Base-by-base conservation (phyloP, 2,797 vertebrate genomes). In the Aldrovandia affinis region DNA sequence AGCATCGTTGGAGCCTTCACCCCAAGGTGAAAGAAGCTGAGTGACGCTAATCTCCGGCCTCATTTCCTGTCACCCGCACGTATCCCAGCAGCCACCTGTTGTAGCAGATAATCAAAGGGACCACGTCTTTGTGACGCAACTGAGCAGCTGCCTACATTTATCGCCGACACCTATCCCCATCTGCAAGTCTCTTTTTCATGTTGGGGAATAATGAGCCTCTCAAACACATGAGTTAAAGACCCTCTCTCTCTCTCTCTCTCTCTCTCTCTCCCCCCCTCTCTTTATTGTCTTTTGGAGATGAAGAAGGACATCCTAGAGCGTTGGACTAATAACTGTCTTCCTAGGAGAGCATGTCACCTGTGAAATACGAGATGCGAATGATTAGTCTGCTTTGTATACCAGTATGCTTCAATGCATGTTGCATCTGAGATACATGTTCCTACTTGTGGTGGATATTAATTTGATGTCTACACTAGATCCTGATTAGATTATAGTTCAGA, bases 11-110 rank as follows among this genome's bases (percentile, higher is more conserved):
- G 9, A 73, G 70, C 55, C 57, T 79, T 65, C 52, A 82, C 75
- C 81, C 55, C 33, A 33, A 33, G 83, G 82, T 78, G 81, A 86
- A 59, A 44, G 39, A 55, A 55, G 44, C 20, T 30, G 30, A 80
- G 68, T 36, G 80, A 44, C 65, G 80, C 85, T 80, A 85, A 88
- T 83, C 83, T 85, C 81, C 52, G 2, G 30, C 9, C 73, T 87
- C 82, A 87, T 88, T 59, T 68, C 30, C 42, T 55, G 79, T 39
- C 70, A 82, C 70, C 30, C 12, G 0, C 2, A 25, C 79, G 81
- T 78, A 82, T 78, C 81, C 47, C 3, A 85, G 39, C 55, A 68
- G 81, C 55, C 47, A 59, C 70, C 84, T 28, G 57, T 82, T 61
- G 25, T 28, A 15, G 28, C 30, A 54, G 81, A 81, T 77, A 82